Percentiles rank a stretch among this genome's conserved stretches.
These are phyloP conservation scores for Zaprionus africanus DNA, from an alignment of 1,140 invertebrate genomes.

Conservation along the genomic window DNA sequence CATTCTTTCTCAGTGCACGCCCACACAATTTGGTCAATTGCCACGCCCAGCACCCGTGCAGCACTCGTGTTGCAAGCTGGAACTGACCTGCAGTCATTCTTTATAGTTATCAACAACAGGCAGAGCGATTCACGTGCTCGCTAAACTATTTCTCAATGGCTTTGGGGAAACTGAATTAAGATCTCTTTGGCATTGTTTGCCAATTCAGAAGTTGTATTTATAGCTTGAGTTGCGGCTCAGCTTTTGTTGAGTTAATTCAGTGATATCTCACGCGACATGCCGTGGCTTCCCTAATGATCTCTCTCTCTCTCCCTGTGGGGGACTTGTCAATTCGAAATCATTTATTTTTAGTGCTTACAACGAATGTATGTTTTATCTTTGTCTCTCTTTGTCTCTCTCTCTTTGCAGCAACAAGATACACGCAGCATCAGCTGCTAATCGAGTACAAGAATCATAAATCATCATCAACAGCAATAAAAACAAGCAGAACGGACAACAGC, in stretches of 20 bases:
- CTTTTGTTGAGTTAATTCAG: constrained; percentile 9
- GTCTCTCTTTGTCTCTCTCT: background rate
- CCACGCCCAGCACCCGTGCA: background rate
- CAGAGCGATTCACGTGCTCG: background rate
- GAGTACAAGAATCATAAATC: constrained; percentile 62
- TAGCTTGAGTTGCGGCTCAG: background rate
- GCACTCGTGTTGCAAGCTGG: background rate
- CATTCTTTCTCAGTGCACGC: background rate
- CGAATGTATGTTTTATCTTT: constrained; percentile 20
- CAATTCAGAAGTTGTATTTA: constrained; percentile 48
- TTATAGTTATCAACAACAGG: background rate
- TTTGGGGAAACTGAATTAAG: constrained; percentile 11
- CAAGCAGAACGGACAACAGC: constrained; percentile 1
- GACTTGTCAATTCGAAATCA: constrained; percentile 33
- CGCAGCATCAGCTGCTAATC: constrained; percentile 60
- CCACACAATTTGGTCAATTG: background rate
- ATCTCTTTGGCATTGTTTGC: constrained; percentile 54
- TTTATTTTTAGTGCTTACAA: constrained; percentile 25
- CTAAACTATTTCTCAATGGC: constrained; percentile 10
- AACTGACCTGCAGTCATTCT: constrained; percentile 8
- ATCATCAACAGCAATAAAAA: constrained; percentile 32
- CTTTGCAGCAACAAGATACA: constrained; percentile 33
- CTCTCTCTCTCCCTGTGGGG: background rate
- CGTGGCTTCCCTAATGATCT: constrained; percentile 12
- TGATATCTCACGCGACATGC: background rate